phyloP scores from a whole-genome alignment of 2,113 vertebrate genomes.

The Prinia subflava region DNA sequence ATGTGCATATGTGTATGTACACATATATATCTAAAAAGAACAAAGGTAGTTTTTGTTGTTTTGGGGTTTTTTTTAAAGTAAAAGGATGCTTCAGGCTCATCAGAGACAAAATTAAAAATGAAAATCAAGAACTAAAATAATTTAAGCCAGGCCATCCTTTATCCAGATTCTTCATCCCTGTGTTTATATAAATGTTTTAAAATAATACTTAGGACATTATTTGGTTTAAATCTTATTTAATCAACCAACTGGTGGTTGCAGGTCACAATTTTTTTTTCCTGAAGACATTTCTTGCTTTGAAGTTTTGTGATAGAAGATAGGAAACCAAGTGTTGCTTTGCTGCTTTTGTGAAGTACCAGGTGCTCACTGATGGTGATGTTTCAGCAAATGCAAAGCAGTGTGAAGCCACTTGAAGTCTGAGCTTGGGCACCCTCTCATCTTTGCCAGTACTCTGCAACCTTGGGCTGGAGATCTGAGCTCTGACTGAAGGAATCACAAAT shows the following conservation, averaged over 20 bases:
- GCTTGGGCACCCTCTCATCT: not conserved
- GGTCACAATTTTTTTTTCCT: not conserved
- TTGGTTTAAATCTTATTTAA: not conserved
- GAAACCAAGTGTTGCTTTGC: not conserved
- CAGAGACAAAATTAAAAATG: not conserved
- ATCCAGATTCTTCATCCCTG: not conserved
- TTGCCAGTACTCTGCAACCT: not conserved
- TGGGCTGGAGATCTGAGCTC: not conserved
- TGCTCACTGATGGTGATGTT: not conserved
- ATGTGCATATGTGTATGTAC: accelerated
- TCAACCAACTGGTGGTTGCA: not conserved
- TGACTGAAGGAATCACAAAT: not conserved
- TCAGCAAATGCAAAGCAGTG: accelerated
- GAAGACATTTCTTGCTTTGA: not conserved
- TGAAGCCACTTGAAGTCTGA: not conserved
- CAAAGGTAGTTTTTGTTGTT: not conserved
- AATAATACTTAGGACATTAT: not conserved
- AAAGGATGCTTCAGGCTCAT: not conserved
- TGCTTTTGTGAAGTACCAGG: not conserved
- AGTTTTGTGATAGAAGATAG: not conserved
- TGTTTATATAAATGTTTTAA: not conserved
- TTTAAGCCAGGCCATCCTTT: not conserved
- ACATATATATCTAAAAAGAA: not conserved
- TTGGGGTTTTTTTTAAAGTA: not conserved
- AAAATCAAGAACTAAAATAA: not conserved